phyloP scores from a whole-genome alignment of 53 echinoderm and acorn worm genomes.

The Antedon mediterranea region DNA sequence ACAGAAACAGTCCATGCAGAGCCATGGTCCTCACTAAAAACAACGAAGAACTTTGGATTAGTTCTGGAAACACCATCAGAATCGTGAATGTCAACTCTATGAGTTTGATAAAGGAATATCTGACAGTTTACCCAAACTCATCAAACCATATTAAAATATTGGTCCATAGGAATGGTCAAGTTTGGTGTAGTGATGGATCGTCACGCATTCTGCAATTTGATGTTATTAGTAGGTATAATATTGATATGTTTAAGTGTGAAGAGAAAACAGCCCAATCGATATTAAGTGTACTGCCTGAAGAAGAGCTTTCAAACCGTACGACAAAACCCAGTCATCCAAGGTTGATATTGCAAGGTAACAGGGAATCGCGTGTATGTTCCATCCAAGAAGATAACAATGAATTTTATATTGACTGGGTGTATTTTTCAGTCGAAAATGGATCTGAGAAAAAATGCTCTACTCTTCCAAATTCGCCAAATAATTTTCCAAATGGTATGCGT shows the following conservation, averaged over 20 bases:
- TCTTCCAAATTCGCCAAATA: background rate
- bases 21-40: background rate
- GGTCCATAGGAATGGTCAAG: conserved; percentile 17
- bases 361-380: background rate
- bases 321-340: background rate
- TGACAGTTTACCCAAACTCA: conserved; percentile 16
- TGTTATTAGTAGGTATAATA: conserved; percentile 17
- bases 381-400: background rate
- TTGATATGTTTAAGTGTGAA: conserved; percentile 23
- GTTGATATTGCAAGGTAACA: background rate
- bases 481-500: background rate
- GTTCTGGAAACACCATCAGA: conserved; percentile 7
- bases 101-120: conserved; percentile 10
- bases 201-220: conserved; percentile 34
- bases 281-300: background rate
- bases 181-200: conserved; percentile 49
- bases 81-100: conserved; percentile 6
- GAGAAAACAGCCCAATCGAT: background rate
- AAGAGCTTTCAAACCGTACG: conserved; percentile 6
- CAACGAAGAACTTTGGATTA: conserved; percentile 20
- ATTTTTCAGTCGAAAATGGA: background rate
- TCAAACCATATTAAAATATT: conserved; percentile 17
- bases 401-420: background rate
- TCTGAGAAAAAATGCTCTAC: background rate
- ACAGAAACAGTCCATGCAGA: conserved; percentile 1